Evolutionary conservation across 2,113 vertebrate genomes (phyloP), one percentile per base, ranked within the genome.

Genomic region (Microtus montanus): DNA sequence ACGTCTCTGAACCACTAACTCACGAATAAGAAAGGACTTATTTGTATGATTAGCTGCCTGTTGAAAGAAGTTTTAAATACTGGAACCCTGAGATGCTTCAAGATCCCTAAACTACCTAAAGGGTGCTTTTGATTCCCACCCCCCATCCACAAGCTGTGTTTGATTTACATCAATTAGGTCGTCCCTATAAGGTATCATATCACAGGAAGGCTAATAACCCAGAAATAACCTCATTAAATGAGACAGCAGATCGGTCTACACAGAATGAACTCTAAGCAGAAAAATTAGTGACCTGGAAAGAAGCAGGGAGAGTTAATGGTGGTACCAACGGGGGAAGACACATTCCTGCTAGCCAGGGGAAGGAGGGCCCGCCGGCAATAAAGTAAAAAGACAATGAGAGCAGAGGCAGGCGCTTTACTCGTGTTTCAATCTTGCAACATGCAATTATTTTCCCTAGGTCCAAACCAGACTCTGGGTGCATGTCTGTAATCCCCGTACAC

Each of bases 161-260:
- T 99, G 99, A 99, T 99, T 99, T 99, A 99, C 99, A 99, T 99
- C 99, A 99, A 99, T 99, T 99, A 99, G 98, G 98, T 98, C 98
- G 98, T 98, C 98, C 98, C 98, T 99, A 99, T 99, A 99, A 99
- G 99, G 99, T 99, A 99, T 98, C 99, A 98, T 98, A 99, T 99
- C 99, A 99, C 98, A 98, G 99, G 98, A 98, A 99, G 99, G 99
- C 99, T 99, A 99, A 99, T 99, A 99, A 99, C 99, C 99, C 99
- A 99, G 99, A 99, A 99, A 99, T 99, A 99, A 99, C 99, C 99
- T 99, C 99, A 99, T 99, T 99, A 99, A 99, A 99, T 98, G 98
- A 99, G 99, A 99, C 99, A 99, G 99, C 99, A 98, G 98, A 99
- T 99, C 99, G 98, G 99, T 99, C 99, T 99, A 99, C 99, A 98